Conservation (phyloP, 2,113 vertebrate species). For the Equus quagga region DNA sequence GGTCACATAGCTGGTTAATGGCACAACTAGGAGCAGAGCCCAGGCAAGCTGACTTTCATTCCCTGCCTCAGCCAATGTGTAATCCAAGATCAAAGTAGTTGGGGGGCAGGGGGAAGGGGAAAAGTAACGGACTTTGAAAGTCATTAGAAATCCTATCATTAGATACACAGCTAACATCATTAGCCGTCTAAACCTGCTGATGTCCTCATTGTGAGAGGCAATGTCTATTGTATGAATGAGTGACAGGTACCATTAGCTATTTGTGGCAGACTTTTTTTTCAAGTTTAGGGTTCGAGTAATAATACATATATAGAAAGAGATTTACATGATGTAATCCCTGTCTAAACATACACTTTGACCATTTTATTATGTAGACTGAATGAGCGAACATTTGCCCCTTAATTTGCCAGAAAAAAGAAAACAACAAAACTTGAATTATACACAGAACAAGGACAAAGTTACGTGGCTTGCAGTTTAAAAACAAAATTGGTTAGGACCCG, state of each 20-base stretch:
- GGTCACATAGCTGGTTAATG: background rate
- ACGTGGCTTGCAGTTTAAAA: background rate
- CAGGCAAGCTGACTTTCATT: background rate
- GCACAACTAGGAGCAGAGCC: background rate
- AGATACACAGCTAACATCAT: background rate
- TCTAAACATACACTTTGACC: background rate
- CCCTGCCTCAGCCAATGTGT: background rate
- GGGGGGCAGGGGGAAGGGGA: background rate
- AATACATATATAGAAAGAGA: background rate
- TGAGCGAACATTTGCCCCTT: background rate
- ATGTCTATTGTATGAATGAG: background rate
- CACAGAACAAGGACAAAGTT: constrained; percentile 8
- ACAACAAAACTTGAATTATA: background rate
- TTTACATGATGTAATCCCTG: background rate
- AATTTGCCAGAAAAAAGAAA: constrained; percentile 27
- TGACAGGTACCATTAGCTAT: background rate
- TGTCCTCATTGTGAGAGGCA: background rate
- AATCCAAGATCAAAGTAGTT: background rate
- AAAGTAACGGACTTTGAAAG: background rate
- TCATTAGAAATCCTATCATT: background rate
- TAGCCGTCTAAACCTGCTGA: background rate
- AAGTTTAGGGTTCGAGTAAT: constrained; percentile 8
- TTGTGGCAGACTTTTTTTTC: constrained; percentile 42
- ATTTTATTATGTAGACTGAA: background rate
- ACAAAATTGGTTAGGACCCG: background rate